A percentile compares a stretch with the other conserved stretches of the same genome.
Conservation (phyloP, 2,888 invertebrate genomes). For the Pseudococcus longispinus region DNA sequence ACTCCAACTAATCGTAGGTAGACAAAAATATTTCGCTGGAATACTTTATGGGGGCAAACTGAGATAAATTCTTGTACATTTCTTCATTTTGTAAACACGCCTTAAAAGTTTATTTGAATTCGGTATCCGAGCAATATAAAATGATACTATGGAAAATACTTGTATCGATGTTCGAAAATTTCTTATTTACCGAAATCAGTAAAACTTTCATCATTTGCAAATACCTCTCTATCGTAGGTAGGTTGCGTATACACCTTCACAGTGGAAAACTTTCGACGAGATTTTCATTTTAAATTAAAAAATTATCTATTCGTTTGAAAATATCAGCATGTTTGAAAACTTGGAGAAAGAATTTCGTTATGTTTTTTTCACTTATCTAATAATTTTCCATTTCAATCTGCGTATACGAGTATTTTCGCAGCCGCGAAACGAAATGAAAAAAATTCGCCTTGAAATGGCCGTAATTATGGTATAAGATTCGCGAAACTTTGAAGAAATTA, state of each 20-base stretch:
- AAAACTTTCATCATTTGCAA: not conserved
- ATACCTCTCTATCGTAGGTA: not conserved
- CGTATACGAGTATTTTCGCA: not conserved
- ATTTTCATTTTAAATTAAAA: not conserved
- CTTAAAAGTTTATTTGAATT: not conserved
- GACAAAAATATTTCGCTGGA: not conserved
- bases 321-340: not conserved
- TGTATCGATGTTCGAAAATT: not conserved
- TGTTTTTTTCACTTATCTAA: not conserved
- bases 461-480: not conserved
- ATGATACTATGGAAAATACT: not conserved
- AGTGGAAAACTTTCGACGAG: not conserved
- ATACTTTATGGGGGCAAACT: not conserved
- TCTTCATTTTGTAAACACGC: not conserved
- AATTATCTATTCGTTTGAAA: constrained; percentile 5
- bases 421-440: not conserved
- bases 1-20: not conserved
- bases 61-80: not conserved
- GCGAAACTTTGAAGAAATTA: not conserved
- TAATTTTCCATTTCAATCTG: not conserved
- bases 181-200: not conserved
- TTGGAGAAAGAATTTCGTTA: not conserved
- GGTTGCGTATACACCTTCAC: not conserved
- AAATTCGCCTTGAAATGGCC: not conserved
- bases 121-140: not conserved